Evolutionary conservation across 2,888 invertebrate genomes (phyloP), one percentile per base, ranked within the genome.

Genomic region (Thelaira solivaga): DNA sequence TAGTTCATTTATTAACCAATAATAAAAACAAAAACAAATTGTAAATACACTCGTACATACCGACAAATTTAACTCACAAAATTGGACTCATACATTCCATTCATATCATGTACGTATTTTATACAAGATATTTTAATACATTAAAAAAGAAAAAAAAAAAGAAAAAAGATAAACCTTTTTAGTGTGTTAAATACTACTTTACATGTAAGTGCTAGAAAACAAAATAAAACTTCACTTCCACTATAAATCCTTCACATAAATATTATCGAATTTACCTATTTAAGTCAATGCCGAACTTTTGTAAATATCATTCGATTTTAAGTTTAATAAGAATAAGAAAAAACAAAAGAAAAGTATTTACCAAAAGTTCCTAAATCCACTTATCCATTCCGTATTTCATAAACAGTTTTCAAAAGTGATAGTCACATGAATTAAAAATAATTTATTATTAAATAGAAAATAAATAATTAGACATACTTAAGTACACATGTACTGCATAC

Each of bases 11-110:
- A 18, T 10, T 43, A 61, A 55, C 1, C 10, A 31, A 43, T 13
- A n/a, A n/a, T n/a, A 18, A 31, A 22, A 45, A 31, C 4, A 20
- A 29, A 10, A 16, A 10, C 20, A 24, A 59, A 62, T 26, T 62
- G 55, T 55, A 45, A 8, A 68, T 49, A 47, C 26, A 5, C 41
- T 53, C 18, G 45, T 45, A 43, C 13, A 67, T 39, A 45, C 22
- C 4, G 49, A 62, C 13, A 51, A 29, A 49, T 13, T 24, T n/a
- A 55, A 24, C 16, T 53, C 2, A 20, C 8, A 39, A 36, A 80
- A 81, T 82, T 59, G 45, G 83, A 81, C 76, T 77, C 61, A 73
- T 82, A 77, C 83, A 82, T 82, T 82, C 82, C 83, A 83, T 79
- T 81, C 81, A 83, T 83, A 83, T 83, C 83, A 83, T 79, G 51